Evolutionary conservation across 2,797 vertebrate genomes (phyloP).

Genomic region (Enteromius unitaeniatus): DNA sequence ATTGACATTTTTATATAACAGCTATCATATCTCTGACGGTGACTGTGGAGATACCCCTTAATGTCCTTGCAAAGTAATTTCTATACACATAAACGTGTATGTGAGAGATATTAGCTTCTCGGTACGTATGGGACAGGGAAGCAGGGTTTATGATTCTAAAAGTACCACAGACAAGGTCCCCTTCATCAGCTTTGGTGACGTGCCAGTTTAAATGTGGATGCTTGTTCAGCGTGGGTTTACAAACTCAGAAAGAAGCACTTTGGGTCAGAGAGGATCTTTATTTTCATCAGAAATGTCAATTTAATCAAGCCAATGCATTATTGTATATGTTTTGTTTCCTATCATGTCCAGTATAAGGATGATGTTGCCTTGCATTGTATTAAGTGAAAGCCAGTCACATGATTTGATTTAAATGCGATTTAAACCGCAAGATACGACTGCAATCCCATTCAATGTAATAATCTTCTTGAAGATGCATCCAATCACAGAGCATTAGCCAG

Average conservation of each 20-base stretch:
- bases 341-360: background rate
- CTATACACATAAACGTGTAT: slow-evolving; percentile 38
- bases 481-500: slow-evolving; percentile 47
- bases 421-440: slow-evolving; percentile 48
- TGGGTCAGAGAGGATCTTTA: background rate
- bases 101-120: slow-evolving; percentile 24
- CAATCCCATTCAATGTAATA: slow-evolving; percentile 46
- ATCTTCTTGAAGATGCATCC: slow-evolving; percentile 58
- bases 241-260: slow-evolving; percentile 1
- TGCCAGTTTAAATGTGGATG: slow-evolving; percentile 53
- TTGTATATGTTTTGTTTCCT: background rate
- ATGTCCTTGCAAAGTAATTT: slow-evolving; percentile 41
- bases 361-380: background rate
- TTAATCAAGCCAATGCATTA: background rate
- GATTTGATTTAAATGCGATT: slow-evolving; percentile 40
- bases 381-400: background rate
- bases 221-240: slow-evolving; percentile 21
- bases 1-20: slow-evolving; percentile 45
- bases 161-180: slow-evolving; percentile 44
- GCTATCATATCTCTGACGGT: slow-evolving; percentile 8
- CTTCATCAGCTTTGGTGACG: slow-evolving; percentile 37
- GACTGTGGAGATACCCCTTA: slow-evolving; percentile 32
- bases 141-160: slow-evolving; percentile 33
- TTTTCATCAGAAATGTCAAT: slow-evolving; percentile 20
- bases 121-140: background rate